These are phyloP conservation scores for Psittacula derbiana DNA, from an alignment of 2,797 vertebrate species.

Conservation along the genomic window DNA sequence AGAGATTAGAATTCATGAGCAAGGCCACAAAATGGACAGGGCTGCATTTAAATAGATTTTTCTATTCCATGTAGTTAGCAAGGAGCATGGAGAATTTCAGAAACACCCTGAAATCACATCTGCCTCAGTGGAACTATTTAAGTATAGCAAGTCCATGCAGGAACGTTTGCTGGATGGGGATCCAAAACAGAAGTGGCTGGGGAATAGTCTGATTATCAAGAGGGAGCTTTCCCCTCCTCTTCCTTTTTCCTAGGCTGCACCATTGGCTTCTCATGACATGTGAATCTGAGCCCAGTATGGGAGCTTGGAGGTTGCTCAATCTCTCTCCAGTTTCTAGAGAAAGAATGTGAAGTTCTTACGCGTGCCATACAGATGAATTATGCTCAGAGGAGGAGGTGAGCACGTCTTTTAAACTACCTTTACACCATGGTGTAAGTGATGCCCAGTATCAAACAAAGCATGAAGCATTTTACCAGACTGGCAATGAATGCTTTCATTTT, in stretches of 20 bases:
- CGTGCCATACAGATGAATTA: neutral
- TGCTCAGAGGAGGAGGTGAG: neutral
- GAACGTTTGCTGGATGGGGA: neutral
- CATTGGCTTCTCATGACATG: rapidly evolving
- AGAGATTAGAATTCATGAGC: neutral
- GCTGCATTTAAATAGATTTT: neutral
- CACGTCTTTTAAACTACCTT: neutral
- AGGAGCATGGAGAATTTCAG: neutral
- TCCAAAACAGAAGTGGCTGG: neutral
- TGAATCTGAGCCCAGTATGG: rapidly evolving
- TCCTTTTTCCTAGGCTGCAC: neutral
- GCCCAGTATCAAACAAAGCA: neutral
- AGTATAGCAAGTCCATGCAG: neutral
- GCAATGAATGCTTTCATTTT: neutral
- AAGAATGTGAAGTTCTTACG: neutral
- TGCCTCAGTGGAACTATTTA: neutral
- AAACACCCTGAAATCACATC: neutral
- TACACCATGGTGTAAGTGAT: neutral
- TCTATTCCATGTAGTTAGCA: neutral
- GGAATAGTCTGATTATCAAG: neutral
- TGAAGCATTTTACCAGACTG: neutral
- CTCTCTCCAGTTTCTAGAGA: neutral
- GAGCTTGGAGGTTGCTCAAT: neutral
- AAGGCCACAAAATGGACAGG: neutral
- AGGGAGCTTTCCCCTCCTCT: neutral